Conservation (phyloP, 2,113 vertebrate genomes). For the Hipposideros armiger region DNA sequence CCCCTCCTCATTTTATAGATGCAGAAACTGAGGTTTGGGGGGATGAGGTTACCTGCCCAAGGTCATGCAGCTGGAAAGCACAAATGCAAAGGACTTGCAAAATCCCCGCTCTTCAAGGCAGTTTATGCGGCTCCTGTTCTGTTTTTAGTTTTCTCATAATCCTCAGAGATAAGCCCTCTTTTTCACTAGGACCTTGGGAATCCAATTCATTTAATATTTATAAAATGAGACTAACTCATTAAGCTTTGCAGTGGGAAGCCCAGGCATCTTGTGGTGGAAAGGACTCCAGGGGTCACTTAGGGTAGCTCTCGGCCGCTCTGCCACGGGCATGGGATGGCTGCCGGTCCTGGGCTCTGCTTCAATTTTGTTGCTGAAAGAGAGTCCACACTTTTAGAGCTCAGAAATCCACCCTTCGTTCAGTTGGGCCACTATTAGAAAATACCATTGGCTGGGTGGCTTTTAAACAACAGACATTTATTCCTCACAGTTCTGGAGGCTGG, state of each 20-base stretch:
- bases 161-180: background rate
- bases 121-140: background rate
- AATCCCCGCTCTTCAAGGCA: background rate
- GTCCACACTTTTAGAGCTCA: background rate
- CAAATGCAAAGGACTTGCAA: background rate
- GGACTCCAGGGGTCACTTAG: background rate
- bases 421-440: background rate
- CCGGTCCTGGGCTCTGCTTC: background rate
- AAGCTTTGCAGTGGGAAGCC: constrained; percentile 4
- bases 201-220: constrained; percentile 57
- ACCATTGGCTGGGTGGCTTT: background rate
- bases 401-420: background rate
- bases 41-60: background rate
- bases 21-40: background rate
- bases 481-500: background rate
- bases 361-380: background rate
- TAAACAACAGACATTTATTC: background rate
- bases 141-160: constrained; percentile 48
- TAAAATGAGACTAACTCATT: constrained; percentile 60
- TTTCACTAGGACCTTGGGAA: background rate
- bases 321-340: background rate
- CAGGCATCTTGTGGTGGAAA: background rate
- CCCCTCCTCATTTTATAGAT: background rate
- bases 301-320: background rate
- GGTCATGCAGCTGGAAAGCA: background rate